Evolutionary conservation across 2,113 vertebrate species (phyloP), one percentile per base, ranked within the genome.

Genomic region (Eulacestoma nigropectus): DNA sequence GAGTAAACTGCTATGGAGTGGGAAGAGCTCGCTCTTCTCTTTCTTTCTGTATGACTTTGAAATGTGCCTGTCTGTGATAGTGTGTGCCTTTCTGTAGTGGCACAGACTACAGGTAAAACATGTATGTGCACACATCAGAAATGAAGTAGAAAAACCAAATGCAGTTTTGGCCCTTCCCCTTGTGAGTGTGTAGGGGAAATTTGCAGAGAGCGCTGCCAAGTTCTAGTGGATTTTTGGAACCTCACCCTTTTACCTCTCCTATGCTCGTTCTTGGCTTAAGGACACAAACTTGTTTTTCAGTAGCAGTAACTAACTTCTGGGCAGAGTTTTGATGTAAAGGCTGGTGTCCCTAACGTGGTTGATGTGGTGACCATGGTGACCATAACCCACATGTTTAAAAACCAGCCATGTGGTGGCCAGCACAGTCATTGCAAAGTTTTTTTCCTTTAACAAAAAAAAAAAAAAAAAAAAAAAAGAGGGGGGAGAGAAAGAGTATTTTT

Each of bases 361-460:
- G 46, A 14, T 64, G 47, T n/a, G n/a, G n/a, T n/a, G n/a, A n/a
- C 19, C 56, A 82, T 68, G 50, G 7, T 57, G 49, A 72, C 26
- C 11, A 39, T 70, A 65, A 90, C 13, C 5, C 3, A 46, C 0
- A 0, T 1, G 0, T 60, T 79, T 87, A 30, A 90, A 90, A 88
- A 65, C 1, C 13, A 88, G 16, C 35, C 1, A 0, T 42, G 60
- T 27, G 52, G 37, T 46, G 47, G 46, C 32, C 82, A 92, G 13
- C 17, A n/a, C 6, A 64, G 52, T 84, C 13, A 50, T 37, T 55
- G 37, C 6, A 5, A 39, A 30, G n/a, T n/a, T n/a, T n/a, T n/a
- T n/a, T n/a, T n/a, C n/a, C n/a, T n/a, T n/a, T n/a, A n/a, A n/a
- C n/a, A n/a, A n/a, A n/a, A n/a, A n/a, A n/a, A n/a, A 42, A 79